Conservation (phyloP, 2,888 invertebrate genomes). For the Rotaria sp. region DNA sequence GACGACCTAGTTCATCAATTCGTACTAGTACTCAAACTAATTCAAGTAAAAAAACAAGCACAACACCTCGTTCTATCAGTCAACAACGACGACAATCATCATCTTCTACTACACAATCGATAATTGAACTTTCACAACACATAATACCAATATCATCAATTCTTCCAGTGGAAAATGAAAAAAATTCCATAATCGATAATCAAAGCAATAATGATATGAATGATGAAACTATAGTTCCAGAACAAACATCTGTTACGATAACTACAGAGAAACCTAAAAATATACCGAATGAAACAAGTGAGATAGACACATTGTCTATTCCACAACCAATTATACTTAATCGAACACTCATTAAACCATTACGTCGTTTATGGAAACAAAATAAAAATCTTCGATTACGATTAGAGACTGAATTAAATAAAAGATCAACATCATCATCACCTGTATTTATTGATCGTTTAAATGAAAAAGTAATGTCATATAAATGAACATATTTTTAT, state of each 20-base stretch:
- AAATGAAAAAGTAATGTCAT: neutral
- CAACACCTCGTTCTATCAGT: neutral
- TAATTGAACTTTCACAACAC: neutral
- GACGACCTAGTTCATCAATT: neutral
- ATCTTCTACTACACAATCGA: neutral
- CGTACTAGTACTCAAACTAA: neutral
- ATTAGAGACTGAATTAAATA: neutral
- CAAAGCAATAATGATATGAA: neutral
- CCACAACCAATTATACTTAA: neutral
- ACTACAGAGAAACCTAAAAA: neutral
- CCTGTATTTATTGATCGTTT: neutral
- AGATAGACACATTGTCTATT: neutral
- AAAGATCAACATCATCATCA: neutral
- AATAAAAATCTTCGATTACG: neutral
- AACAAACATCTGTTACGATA: neutral
- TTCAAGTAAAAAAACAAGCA: neutral
- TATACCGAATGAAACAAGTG: neutral
- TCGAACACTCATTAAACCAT: neutral
- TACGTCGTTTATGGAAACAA: slow-evolving; percentile 24
- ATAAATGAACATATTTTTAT: too few species aligned
- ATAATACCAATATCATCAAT: neutral
- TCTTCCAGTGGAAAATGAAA: neutral
- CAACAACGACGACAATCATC: neutral
- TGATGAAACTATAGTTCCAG: neutral
- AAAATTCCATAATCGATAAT: neutral